These are phyloP conservation scores for Delichon dasypus DNA, from an alignment of 2,797 vertebrate species.

Conservation along the genomic window DNA sequence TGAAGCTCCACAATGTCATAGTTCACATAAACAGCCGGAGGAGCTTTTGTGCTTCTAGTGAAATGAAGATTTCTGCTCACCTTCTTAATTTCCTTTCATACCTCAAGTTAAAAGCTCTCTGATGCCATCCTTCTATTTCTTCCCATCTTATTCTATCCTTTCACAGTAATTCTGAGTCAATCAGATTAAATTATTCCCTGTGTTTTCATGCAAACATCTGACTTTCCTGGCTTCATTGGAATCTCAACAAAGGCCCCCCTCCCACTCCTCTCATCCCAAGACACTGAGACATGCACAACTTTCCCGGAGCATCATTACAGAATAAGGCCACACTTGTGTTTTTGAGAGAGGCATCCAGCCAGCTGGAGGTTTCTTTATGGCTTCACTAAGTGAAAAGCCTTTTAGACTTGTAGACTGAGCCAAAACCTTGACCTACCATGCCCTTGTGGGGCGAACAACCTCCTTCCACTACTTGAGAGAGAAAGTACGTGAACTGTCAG, in stretches of 20 bases:
- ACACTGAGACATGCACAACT: neutral
- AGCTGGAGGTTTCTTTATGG: conserved; percentile 25
- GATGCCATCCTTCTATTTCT: neutral
- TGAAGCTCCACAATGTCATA: neutral
- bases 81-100: neutral
- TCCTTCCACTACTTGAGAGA: neutral
- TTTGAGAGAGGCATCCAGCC: conserved; percentile 30
- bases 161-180: neutral
- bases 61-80: neutral
- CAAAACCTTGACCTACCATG: conserved; percentile 15
- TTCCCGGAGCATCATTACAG: neutral
- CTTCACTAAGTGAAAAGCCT: conserved; percentile 28
- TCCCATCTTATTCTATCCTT: neutral
- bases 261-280: neutral
- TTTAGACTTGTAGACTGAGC: neutral
- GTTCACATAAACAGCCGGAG: neutral
- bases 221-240: neutral
- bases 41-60: neutral
- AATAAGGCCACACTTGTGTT: neutral
- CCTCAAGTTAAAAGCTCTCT: neutral
- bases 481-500: neutral
- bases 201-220: neutral
- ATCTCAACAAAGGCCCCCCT: neutral
- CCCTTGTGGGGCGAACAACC: conserved; percentile 10
- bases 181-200: neutral